Evolutionary conservation across 2,888 invertebrate genomes (phyloP).

Genomic region (Ptychoptera contaminata): DNA sequence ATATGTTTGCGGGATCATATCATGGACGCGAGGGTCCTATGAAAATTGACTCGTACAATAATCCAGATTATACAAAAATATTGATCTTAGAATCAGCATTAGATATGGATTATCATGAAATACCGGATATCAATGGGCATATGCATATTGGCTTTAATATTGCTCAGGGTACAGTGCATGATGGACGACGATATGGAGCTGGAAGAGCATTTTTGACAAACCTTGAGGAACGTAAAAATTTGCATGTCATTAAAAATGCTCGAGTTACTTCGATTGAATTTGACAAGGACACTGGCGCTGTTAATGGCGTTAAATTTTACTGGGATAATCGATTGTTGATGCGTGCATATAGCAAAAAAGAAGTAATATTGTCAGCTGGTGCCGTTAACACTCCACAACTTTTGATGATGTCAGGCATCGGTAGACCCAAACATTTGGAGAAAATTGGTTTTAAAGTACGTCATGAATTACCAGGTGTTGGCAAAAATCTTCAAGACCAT

Average conservation of each 20-base stretch:
- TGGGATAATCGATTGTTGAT: conserved; percentile 48
- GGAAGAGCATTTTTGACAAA: conserved; percentile 37
- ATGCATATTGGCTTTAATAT: conserved; percentile 39
- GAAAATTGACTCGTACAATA: conserved; percentile 27
- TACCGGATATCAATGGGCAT: conserved; percentile 40
- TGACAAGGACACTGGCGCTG: conserved; percentile 22
- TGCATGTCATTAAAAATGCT: conserved; percentile 33
- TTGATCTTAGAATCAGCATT: conserved; percentile 28
- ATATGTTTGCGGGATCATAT: conserved; percentile 7
- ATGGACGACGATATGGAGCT: conserved; percentile 38
- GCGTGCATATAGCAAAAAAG: conserved; percentile 37
- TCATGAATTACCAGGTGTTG: conserved; percentile 42
- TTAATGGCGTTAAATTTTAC: conserved; percentile 30
- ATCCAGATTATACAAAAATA: conserved; percentile 17
- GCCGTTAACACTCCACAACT: conserved; percentile 85
- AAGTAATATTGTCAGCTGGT: conserved; percentile 76
- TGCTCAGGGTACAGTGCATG: conserved; percentile 36
- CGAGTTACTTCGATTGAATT: conserved; percentile 35
- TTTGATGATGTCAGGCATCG: conserved; percentile 75
- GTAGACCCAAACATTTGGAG: conserved; percentile 47
- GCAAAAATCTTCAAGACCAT: background rate
- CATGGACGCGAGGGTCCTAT: conserved; percentile 37
- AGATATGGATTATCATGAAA: conserved; percentile 27
- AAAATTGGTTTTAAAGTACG: conserved; percentile 50
- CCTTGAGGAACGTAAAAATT: conserved; percentile 24